Base-by-base conservation (phyloP, 2,113 vertebrate genomes). In the Protobothrops flavoviridis region DNA sequence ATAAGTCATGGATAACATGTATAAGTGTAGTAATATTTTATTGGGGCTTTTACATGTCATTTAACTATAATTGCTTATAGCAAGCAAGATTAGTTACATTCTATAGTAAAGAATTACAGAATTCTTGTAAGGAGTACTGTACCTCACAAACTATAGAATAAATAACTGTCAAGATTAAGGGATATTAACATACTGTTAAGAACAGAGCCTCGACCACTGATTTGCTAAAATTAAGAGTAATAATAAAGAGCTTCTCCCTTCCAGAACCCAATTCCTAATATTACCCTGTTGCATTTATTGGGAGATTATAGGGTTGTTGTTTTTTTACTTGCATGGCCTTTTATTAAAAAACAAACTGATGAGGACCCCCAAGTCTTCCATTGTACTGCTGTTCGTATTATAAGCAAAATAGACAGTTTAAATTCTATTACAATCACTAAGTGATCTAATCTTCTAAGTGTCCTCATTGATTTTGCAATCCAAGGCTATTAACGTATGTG, bases 101-200 rank as follows among this genome's bases (percentile, higher is more conserved):
- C 88, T 94, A 88, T 90, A 96, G 93, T 94, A 94, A 91, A 92
- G 55, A 91, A 59, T 85, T n/a, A 12, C 91, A 64, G 45, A 57
- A 0, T 43, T 81, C 7, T 81, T 43, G 17, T 39, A 81, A 81
- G 33, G 17, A 81, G 69, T 81, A 10, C 74, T 43, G 9, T 43
- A 81, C 6, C 7, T 43, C 33, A 43, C 69, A 81, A 43, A 23
- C 17, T 81, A 6, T 74, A 81, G 33, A 81, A 81, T 33, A 81
- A 33, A 39, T 74, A 74, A 39, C 43, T n/a, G 13, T 89, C 20
- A 39, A n/a, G 59, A 39, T 90, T 23, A 74, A 11, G 59, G 3
- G 26, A 8, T 91, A n/a, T 50, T 69, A 39, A 43, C 56, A 43
- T 81, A 33, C 17, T 33, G 53, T 5, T 81, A 55, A 53, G 48